Percentiles rank a stretch among this genome's conserved stretches.
Conservation (phyloP, 2,797 vertebrate species). For the Loriculus beryllinus region DNA sequence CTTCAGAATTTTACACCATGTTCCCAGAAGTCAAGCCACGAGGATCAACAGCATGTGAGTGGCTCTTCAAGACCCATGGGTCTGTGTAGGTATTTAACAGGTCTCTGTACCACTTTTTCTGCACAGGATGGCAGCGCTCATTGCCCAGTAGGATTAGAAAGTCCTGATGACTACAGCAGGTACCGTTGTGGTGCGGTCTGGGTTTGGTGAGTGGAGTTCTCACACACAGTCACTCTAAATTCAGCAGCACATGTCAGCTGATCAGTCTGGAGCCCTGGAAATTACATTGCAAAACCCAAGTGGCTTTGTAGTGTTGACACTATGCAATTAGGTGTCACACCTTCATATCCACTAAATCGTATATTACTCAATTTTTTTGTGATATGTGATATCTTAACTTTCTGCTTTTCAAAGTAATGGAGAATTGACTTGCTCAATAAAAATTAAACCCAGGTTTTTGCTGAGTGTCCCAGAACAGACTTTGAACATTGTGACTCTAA, state of each 20-base stretch:
- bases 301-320: not conserved
- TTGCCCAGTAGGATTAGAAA: not conserved
- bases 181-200: not conserved
- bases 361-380: not conserved
- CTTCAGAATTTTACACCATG: not conserved
- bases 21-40: not conserved
- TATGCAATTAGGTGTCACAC: not conserved
- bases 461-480: not conserved
- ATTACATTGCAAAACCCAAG: not conserved
- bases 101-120: not conserved
- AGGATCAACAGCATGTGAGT: rapidly evolving
- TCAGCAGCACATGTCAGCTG: rapidly evolving
- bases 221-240: rapidly evolving
- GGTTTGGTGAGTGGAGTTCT: not conserved
- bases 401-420: not conserved
- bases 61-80: not conserved
- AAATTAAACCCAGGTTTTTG: slow-evolving; percentile 8
- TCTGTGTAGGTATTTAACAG: not conserved
- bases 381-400: not conserved
- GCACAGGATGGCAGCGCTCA: rapidly evolving
- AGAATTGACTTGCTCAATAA: not conserved
- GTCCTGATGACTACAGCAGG: not conserved
- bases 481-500: slow-evolving; percentile 45
- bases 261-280: not conserved
- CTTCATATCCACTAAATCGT: not conserved